phyloP scores from a whole-genome alignment of 1,140 invertebrate species.

The Drosophila novamexicana region DNA sequence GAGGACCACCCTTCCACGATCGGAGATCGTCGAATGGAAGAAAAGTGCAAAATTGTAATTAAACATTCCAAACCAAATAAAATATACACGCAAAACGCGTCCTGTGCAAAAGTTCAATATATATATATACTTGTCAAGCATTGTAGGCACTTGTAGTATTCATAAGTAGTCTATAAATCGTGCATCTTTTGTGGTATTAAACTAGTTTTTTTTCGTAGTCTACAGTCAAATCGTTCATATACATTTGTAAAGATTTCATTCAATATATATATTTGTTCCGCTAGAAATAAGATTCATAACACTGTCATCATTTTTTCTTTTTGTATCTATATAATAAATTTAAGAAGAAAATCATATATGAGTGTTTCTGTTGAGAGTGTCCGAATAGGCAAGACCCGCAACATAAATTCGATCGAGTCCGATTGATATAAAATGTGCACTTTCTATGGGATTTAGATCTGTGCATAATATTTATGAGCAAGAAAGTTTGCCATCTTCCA shows the following conservation, averaged over 20 bases:
- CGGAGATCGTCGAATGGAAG: background rate
- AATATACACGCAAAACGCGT: background rate
- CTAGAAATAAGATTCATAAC: background rate
- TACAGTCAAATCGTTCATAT: slow-evolving; percentile 13
- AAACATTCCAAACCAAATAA: slow-evolving; percentile 59
- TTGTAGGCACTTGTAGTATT: background rate
- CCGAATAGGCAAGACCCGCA: too few species aligned
- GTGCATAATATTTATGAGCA: too few species aligned
- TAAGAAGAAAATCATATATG: background rate
- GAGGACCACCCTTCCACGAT: background rate
- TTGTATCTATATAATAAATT: slow-evolving; percentile 9
- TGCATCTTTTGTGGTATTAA: slow-evolving; percentile 10
- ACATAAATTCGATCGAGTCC: too few species aligned
- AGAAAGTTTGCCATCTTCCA: too few species aligned
- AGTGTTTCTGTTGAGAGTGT: background rate
- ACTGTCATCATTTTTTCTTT: background rate
- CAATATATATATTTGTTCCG: background rate
- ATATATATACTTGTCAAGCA: slow-evolving; percentile 5
- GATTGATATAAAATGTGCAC: too few species aligned
- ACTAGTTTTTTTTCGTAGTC: slow-evolving; percentile 2
- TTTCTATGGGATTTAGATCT: too few species aligned
- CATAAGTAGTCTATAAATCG: background rate
- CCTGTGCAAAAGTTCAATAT: slow-evolving; percentile 13
- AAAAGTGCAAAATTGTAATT: slow-evolving; percentile 21
- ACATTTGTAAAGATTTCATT: slow-evolving; percentile 44